Evolutionary conservation across 2,888 invertebrate genomes (phyloP).

Genomic region (Sarcophaga rosellei): DNA sequence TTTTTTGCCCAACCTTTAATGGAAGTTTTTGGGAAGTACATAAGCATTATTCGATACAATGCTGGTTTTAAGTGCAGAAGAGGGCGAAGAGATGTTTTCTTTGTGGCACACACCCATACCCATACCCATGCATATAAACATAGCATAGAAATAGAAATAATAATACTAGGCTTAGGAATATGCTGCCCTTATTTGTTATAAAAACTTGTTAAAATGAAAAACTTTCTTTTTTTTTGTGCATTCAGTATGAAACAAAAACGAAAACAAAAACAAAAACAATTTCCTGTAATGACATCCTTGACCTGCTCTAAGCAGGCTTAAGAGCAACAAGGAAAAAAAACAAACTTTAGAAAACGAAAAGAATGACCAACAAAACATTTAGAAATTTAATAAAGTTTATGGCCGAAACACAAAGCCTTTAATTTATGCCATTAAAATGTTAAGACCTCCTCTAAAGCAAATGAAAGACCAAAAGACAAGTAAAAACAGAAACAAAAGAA

Average conservation of each 20-base stretch:
- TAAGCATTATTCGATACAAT: not conserved
- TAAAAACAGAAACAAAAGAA: not conserved
- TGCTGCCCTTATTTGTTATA: not conserved
- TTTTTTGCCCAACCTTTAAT: not conserved
- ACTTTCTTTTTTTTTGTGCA: not conserved
- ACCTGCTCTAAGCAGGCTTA: slow-evolving; percentile 18
- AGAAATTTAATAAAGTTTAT: slow-evolving; percentile 14
- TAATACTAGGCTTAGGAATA: not conserved
- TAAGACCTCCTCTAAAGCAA: not conserved
- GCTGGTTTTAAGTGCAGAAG: too few relatives aligned
- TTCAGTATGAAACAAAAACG: not conserved
- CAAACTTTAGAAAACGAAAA: not conserved
- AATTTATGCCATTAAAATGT: slow-evolving; percentile 19
- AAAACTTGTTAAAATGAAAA: not conserved
- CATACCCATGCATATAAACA: not conserved
- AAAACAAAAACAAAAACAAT: not conserved
- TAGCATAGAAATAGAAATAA: not conserved
- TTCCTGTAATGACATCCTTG: slow-evolving; percentile 42
- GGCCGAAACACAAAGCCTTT: not conserved
- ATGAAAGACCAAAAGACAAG: too few relatives aligned
- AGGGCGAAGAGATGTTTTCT: too few relatives aligned
- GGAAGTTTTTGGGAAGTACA: not conserved
- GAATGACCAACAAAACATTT: not conserved
- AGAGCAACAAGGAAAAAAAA: not conserved
- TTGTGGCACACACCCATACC: too few relatives aligned